Evolutionary conservation across 2,797 vertebrate genomes (phyloP).

Genomic region (Cryptoblepharus egeriae): DNA sequence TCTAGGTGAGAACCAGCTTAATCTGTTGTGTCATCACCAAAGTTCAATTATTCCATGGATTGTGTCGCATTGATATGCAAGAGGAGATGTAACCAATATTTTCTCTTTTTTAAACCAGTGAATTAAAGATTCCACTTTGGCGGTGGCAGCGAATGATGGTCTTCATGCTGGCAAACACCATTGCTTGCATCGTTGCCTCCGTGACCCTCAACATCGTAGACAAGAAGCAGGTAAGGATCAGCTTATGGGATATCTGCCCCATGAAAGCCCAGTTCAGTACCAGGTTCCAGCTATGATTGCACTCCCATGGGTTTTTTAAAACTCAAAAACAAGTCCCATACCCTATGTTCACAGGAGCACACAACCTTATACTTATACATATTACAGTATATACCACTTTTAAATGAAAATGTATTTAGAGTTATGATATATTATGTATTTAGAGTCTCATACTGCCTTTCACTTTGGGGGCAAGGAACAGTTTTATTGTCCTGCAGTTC

Average conservation of each 20-base stretch:
- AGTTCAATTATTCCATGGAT: accelerated
- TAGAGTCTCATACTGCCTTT: not conserved
- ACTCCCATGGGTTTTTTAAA: too few relatives aligned
- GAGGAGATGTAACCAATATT: not conserved
- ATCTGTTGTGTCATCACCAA: not conserved
- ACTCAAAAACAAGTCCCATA: too few relatives aligned
- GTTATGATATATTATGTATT: too few relatives aligned
- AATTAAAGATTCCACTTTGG: constrained; percentile 84
- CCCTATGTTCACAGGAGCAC: too few relatives aligned
- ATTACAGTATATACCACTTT: too few relatives aligned
- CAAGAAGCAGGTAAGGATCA: constrained; percentile 76
- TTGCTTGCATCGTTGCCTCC: constrained; percentile 79
- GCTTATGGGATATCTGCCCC: not conserved
- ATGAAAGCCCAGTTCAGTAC: not conserved
- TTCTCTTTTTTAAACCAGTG: constrained; percentile 65
- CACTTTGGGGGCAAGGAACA: not conserved
- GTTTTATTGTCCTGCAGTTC: not conserved
- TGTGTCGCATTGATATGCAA: not conserved
- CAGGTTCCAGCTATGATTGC: not conserved
- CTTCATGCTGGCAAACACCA: constrained; percentile 86
- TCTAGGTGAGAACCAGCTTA: constrained; percentile 72
- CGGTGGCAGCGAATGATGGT: constrained; percentile 86
- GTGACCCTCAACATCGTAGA: constrained; percentile 81
- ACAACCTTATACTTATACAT: too few relatives aligned
- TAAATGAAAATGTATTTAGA: too few relatives aligned